Evolutionary conservation across 64 coral and sea anemone species (phyloP), one percentile per base, ranked within the genome.

Genomic region (Orbicella faveolata): DNA sequence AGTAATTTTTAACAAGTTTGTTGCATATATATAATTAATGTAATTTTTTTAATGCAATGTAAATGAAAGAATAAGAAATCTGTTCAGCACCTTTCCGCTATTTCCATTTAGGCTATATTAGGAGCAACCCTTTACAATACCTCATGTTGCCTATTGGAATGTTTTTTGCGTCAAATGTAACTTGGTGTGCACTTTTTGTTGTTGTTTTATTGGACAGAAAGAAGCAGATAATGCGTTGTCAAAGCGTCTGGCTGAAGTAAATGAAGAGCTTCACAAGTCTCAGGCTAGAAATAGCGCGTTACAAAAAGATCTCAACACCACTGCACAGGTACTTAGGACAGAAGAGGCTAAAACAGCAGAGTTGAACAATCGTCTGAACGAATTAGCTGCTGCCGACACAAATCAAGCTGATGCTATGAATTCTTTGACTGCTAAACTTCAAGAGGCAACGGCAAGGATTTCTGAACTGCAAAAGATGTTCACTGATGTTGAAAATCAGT

Each of bases 211-310:
- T 91, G 2, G 72, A 80, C 63, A 81, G 70, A 83, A 88, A 88
- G 95, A 96, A 30, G 88, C 92, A 36, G 95, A 96, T 62, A 88
- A 78, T 63, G 84, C 83, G 20, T 25, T 96, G 34, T 90, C 87
- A 36, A 96, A 96, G 61, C 57, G 95, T 37, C 95, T 96, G 89
- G 61, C 44, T 76, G 95, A 96, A 84, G 92, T 96, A 33, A 96
- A 76, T 88, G 95, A 94, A 54, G 95, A 96, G 53, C 79, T 96
- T 23, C 89, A 94, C 41, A 96, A 93, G 65, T 77, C 95, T 11
- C 88, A 96, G 74, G 83, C 95, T n/a, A 96, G 65, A 52, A 89
- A 94, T 81, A 52, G 78, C 5, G 77, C 86, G 33, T 67, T 94
- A 26, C 74, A 78, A 78, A 44, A 63, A 36, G 93, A 94, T 80